Evolutionary conservation across 1,140 invertebrate species (phyloP), one percentile per base, ranked within the genome.

Genomic region (Macrotrachela quadricornifera): DNA sequence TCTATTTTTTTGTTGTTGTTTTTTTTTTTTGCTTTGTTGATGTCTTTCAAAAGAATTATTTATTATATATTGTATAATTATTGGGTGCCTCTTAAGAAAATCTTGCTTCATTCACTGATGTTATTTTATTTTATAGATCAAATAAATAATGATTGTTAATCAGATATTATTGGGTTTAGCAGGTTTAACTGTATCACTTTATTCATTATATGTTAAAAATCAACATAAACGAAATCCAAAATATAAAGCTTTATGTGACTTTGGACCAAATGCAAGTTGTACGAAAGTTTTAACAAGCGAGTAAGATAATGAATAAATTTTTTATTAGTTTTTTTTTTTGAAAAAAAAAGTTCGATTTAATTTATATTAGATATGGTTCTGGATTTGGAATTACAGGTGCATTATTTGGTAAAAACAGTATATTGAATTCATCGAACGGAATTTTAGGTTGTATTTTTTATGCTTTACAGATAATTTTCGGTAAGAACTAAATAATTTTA

Each of bases 241-340:
- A n/a, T 30, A 30, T 30, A 46, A 16, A 36, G 51, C 51, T 12
- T 37, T 44, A 12, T 53, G 51, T 30, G 84, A 87, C 69, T 77
- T 87, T 49, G 77, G 73, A 51, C 78, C 83, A 53, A 69, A 76
- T 55, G 74, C 83, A 44, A 85, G 82, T 61, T 87, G 84, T 61
- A 77, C 80, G 0, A 78, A 76, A 61, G 81, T 78, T 1, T 79
- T 85, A 44, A 77, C 75, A 49, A 83, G 83, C 1, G 65, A 77
- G 82, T 86, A 73, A 78, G 71, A 68, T 42, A 30, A 30, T 2
- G 46, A 36, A 37, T 13, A 40, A 48, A 45, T 59, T 63, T 60
- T 61, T 73, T 74, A 10, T n/a, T n/a, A n/a, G n/a, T n/a, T n/a
- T n/a, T 4, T 18, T 51, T n/a, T 60, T 47, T 50, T 14, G 51